Conservation (phyloP, 2,113 vertebrate genomes). For the Bubo bubo region DNA sequence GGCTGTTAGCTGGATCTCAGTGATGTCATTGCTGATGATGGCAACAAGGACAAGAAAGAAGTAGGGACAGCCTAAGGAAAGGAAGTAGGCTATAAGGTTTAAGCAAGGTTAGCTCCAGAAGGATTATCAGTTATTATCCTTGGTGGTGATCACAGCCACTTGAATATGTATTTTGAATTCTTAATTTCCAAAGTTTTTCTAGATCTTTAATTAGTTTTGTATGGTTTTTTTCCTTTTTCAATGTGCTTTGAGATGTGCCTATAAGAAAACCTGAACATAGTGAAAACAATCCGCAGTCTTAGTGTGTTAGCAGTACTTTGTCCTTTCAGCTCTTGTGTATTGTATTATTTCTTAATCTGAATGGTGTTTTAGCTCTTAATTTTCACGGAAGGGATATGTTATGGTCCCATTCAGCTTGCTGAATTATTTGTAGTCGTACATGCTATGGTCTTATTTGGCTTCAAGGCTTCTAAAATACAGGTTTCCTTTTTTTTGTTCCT, state of each 20-base stretch:
- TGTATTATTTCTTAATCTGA: not conserved
- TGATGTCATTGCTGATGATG: not conserved
- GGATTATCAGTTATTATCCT: constrained; percentile 5
- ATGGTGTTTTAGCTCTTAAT: not conserved
- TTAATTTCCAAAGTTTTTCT: not conserved
- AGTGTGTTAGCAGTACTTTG: not conserved
- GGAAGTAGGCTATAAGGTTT: not conserved
- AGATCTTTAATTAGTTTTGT: not conserved
- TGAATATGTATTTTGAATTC: not conserved
- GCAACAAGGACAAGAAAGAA: not conserved
- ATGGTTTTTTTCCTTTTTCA: not conserved
- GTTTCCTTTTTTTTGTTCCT: not conserved
- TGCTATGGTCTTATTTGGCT: not conserved
- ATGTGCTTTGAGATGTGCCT: not conserved
- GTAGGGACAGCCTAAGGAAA: not conserved
- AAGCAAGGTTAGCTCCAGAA: not conserved
- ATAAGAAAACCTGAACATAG: not conserved
- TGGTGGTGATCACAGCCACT: not conserved
- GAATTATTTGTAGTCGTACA: not conserved
- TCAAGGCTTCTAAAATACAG: not conserved
- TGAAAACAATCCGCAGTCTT: not conserved
- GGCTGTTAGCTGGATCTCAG: not conserved
- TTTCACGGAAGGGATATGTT: not conserved
- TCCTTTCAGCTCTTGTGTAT: not conserved
- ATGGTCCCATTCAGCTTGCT: not conserved